Percentiles rank a stretch among this genome's conserved stretches.
These are phyloP conservation scores for Dryadula phaetusa DNA, from an alignment of 2,888 invertebrate species.

Conservation along the genomic window DNA sequence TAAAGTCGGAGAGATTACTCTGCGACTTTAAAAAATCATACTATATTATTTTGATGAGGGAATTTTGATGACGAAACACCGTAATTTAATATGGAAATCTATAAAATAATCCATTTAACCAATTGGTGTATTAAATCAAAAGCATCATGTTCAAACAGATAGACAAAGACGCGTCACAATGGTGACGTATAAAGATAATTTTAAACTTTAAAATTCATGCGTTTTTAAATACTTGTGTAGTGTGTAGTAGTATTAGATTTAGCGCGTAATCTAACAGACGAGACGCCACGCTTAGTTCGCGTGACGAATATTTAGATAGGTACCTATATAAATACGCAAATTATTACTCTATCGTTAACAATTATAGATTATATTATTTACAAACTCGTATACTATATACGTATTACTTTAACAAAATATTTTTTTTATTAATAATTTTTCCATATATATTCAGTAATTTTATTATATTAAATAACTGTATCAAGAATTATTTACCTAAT, in stretches of 20 bases:
- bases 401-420: not conserved
- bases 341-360: slow-evolving; percentile 38
- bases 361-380: slow-evolving; percentile 12
- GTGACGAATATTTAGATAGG: slow-evolving; percentile 33
- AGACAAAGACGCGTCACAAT: not conserved
- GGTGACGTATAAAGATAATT: not conserved
- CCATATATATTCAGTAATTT: not conserved
- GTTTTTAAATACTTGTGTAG: not conserved
- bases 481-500: not conserved
- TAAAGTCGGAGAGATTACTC: no score
- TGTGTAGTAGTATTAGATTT: slow-evolving; percentile 14
- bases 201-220: not conserved
- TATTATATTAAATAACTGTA: not conserved
- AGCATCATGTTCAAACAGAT: not conserved
- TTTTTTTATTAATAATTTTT: not conserved
- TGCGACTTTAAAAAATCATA: no score
- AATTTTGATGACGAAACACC: no score
- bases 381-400: not conserved
- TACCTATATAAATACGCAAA: slow-evolving; percentile 31
- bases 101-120: not conserved
- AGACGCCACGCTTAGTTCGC: slow-evolving; percentile 34
- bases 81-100: not conserved
- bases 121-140: not conserved
- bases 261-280: slow-evolving; percentile 21
- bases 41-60: no score